These are phyloP conservation scores for Pachydiplax longipennis DNA, from an alignment of 2,888 invertebrate genomes.

Conservation along the genomic window DNA sequence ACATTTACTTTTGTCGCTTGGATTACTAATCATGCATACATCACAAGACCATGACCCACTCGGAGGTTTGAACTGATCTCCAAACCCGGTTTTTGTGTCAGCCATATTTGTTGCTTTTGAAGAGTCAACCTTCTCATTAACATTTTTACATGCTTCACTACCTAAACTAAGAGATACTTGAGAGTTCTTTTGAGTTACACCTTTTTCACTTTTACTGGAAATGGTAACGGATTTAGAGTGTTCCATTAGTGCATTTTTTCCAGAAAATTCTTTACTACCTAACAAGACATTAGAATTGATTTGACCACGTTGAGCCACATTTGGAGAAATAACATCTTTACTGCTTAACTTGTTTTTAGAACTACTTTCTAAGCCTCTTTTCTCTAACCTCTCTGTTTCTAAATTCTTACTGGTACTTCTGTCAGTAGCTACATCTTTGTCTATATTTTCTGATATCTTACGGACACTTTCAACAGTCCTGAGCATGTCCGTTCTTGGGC, in stretches of 20 bases:
- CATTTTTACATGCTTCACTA: constrained; percentile 59
- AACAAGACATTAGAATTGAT: not conserved
- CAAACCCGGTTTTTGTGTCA: constrained; percentile 53
- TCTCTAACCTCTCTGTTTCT: not conserved
- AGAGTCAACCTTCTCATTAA: constrained; percentile 46
- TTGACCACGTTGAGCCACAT: not conserved
- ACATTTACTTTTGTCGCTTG: not conserved
- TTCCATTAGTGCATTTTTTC: constrained; percentile 52
- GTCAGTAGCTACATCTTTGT: not conserved
- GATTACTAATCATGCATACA: constrained; percentile 58
- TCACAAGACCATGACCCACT: constrained; percentile 58
- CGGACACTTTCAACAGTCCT: not conserved
- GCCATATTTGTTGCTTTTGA: constrained; percentile 42
- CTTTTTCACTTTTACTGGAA: constrained; percentile 73
- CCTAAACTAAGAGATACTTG: constrained; percentile 63
- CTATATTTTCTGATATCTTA: not conserved
- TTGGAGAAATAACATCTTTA: not conserved
- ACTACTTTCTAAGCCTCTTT: not conserved
- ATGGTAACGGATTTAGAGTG: constrained; percentile 65
- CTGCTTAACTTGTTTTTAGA: not conserved
- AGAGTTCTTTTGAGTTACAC: constrained; percentile 67
- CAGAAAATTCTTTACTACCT: constrained; percentile 4
- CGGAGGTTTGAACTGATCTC: constrained; percentile 55
- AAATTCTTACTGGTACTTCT: not conserved
- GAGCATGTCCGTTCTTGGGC: not conserved